Evolutionary conservation across 1,140 invertebrate genomes (phyloP), one percentile per base, ranked within the genome.

Genomic region (Drosophila equinoxialis): DNA sequence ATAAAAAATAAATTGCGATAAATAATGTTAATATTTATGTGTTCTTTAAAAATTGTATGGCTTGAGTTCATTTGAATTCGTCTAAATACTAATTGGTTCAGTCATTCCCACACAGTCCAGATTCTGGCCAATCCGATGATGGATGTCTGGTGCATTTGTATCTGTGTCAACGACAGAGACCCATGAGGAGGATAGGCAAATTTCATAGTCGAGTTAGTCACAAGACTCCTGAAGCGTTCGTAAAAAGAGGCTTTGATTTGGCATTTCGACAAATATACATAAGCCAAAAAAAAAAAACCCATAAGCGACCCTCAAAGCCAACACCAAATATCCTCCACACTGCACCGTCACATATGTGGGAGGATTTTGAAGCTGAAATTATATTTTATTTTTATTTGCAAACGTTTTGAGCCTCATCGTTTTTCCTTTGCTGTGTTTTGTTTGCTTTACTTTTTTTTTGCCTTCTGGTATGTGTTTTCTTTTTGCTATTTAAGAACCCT

Each of bases 331-430:
- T 20, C 17, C 45, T 7, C 4, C 45, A 48, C 61, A 63, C 64
- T 20, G 17, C 3, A 37, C 35, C 35, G 8, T 6, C 17, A 48
- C 17, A 51, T 51, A 51, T 14, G 17, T 51, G 45, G 45, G 57
- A 70, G 71, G 74, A 78, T 85, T 85, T 81, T 62, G 13, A 7
- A 61, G 75, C 51, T 61, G 42, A 76, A 77, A 74, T 82, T 78
- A 87, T 79, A 77, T 86, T 87, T 86, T 68, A 74, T 87, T 77
- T 86, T 87, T 86, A 86, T 86, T 81, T 86, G 78, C 78, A 64
- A 76, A 59, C 71, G 66, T 77, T 80, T 79, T 73, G 45, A 20
- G 17, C 17, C 17, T 51, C 45, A 23, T 51, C 45, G 45, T 51
- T 23, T 51, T 23, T 51, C 37, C 11, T 13, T 51, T 23, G 17